These are phyloP conservation scores for Masticophis lateralis DNA, from an alignment of 2,797 vertebrate species.

Conservation along the genomic window DNA sequence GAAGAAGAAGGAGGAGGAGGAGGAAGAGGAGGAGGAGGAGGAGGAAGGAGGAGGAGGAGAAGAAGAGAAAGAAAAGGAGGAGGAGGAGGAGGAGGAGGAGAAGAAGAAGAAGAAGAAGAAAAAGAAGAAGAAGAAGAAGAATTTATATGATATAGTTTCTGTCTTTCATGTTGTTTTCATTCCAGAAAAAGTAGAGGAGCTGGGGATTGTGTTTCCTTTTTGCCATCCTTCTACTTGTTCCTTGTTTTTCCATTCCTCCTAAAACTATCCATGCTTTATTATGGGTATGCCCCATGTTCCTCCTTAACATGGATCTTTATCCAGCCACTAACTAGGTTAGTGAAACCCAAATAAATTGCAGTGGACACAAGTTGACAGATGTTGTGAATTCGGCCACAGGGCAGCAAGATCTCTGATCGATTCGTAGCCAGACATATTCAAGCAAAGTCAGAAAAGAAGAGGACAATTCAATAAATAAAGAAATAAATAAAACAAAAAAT, in stretches of 20 bases:
- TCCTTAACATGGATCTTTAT: not conserved
- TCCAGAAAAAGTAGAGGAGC: no score
- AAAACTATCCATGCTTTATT: not conserved
- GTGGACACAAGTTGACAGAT: not conserved
- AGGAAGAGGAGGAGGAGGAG: no score
- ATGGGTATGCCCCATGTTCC: not conserved
- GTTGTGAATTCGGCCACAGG: not conserved
- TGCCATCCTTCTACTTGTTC: not conserved
- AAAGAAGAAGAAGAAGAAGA: no score
- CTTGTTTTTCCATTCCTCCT: not conserved
- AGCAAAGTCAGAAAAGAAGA: not conserved
- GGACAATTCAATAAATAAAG: no score
- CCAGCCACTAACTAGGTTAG: slow-evolving; percentile 1
- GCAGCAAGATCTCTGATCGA: rapidly evolving
- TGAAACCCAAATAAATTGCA: slow-evolving; percentile 9
- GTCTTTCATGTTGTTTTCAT: not conserved
- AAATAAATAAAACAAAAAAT: no score
- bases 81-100: no score
- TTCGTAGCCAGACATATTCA: not conserved
- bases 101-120: no score
- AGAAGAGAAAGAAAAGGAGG: no score
- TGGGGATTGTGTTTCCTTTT: not conserved
- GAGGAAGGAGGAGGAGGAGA: no score
- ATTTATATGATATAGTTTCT: not conserved
- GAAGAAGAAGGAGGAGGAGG: no score